These are phyloP conservation scores for Seira sanloemensis DNA, from an alignment of 2,888 invertebrate species.

Conservation along the genomic window DNA sequence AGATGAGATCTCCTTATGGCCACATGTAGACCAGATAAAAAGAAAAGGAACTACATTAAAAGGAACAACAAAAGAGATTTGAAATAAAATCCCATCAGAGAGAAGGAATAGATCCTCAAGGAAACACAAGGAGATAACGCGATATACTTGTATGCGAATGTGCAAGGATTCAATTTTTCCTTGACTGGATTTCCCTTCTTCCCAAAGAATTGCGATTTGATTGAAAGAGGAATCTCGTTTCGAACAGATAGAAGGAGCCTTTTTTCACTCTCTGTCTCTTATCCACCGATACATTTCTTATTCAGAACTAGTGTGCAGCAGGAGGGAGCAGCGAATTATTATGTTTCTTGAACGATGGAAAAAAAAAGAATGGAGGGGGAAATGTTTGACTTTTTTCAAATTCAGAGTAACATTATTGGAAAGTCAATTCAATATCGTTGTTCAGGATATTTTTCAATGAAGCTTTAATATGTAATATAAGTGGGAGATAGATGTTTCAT, in stretches of 20 bases:
- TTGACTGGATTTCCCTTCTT: constrained; percentile 36
- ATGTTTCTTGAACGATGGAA: not conserved
- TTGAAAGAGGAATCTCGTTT: constrained; percentile 64
- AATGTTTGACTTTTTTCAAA: constrained; percentile 57
- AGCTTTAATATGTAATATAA: constrained; percentile 38
- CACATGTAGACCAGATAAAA: constrained; percentile 55
- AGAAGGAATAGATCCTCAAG: constrained; percentile 61
- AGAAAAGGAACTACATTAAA: constrained; percentile 62
- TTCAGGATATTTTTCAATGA: constrained; percentile 31
- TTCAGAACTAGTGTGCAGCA: not conserved
- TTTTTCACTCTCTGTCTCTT: not conserved
- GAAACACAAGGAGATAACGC: constrained; percentile 52
- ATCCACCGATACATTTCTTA: constrained; percentile 4
- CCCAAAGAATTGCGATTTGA: constrained; percentile 59
- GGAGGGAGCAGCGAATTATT: constrained; percentile 11
- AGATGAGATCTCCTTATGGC: constrained; percentile 43
- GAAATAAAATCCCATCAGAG: constrained; percentile 66
- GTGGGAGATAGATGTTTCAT: not conserved
- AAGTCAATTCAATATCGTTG: constrained; percentile 60
- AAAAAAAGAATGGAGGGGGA: constrained; percentile 17
- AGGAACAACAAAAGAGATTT: constrained; percentile 67
- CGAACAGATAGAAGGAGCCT: constrained; percentile 22
- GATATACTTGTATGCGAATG: constrained; percentile 38
- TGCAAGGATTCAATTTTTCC: constrained; percentile 59
- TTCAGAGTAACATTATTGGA: constrained; percentile 46